Base-by-base conservation (phyloP, 2,888 invertebrate species). In the Slavum lentiscoides region DNA sequence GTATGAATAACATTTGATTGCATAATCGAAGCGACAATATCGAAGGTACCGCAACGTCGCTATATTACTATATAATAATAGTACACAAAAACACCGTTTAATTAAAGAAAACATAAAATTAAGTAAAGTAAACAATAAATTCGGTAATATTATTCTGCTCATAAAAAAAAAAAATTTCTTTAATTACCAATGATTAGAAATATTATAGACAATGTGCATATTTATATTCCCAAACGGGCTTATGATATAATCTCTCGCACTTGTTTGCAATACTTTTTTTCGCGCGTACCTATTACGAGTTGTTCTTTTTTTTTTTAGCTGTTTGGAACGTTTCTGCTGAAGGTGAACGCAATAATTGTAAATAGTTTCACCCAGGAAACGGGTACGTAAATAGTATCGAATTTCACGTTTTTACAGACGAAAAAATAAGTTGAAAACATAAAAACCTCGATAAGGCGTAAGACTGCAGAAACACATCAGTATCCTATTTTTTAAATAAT, bases 21-120 rank as follows among this genome's bases (percentile, higher is more conserved):
- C 82, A 82, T 72, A 69, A 83, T 75, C 15, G n/a, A n/a, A n/a
- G 67, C 49, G 17, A 53, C 7, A 55, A 64, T 55, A 21, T 37
- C 53, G 15, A 23, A 67, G 2, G 15, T n/a, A 64, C 55, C 21
- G 19, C 7, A 1, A 74, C 37, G 30, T 59, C 43, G 15, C 23
- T n/a, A 13, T 67, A 67, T 61, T 53, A 55, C 53, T 11, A n/a
- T n/a, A n/a, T n/a, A n/a, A n/a, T n/a, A 30, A 55, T 23, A 30
- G 23, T 2, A 69, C 55, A 11, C 19, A 9, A 55, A 23, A 69
- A 69, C 53, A 13, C 30, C 2, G 53, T 69, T 69, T 30, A 21
- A 49, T 67, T 67, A 15, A 67, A 13, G 15, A 49, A 67, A 67
- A 67, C 67, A 67, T 67, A 43, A 21, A 49, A 67, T 15, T 21